phyloP scores from a whole-genome alignment of 2,113 vertebrate genomes.

The Poecilia latipinna region DNA sequence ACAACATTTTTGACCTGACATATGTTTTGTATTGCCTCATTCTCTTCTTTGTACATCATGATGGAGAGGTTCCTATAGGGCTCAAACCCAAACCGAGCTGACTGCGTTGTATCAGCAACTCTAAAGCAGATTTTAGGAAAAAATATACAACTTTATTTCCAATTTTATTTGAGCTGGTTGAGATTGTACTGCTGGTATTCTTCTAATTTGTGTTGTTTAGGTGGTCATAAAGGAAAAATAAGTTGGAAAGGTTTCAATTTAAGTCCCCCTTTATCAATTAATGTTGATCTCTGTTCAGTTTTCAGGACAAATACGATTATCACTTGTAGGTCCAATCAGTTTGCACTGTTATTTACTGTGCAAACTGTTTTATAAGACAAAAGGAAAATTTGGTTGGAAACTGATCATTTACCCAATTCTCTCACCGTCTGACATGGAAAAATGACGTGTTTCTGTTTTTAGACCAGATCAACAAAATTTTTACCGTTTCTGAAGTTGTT shows the following conservation, averaged over 20 bases:
- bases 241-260: slow-evolving; percentile 25
- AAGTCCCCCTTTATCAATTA: neutral
- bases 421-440: no score
- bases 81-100: slow-evolving; percentile 3
- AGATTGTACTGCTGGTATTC: neutral
- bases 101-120: slow-evolving; percentile 33
- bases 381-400: neutral
- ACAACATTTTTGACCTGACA: slow-evolving; percentile 10
- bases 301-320: neutral
- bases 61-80: neutral
- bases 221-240: neutral
- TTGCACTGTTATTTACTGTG: neutral
- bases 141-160: slow-evolving; percentile 12
- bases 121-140: slow-evolving; percentile 24
- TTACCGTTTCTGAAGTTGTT: no score
- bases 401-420: no score
- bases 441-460: no score
- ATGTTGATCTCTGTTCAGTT: neutral
- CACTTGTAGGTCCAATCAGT: neutral
- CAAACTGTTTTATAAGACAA: neutral
- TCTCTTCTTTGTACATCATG: slow-evolving; percentile 2
- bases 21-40: slow-evolving; percentile 59
- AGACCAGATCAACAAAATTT: no score
- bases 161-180: neutral
- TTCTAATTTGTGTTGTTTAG: neutral